Evolutionary conservation across 2,113 vertebrate species (phyloP).

Genomic region (Lethenteron reissneri): DNA sequence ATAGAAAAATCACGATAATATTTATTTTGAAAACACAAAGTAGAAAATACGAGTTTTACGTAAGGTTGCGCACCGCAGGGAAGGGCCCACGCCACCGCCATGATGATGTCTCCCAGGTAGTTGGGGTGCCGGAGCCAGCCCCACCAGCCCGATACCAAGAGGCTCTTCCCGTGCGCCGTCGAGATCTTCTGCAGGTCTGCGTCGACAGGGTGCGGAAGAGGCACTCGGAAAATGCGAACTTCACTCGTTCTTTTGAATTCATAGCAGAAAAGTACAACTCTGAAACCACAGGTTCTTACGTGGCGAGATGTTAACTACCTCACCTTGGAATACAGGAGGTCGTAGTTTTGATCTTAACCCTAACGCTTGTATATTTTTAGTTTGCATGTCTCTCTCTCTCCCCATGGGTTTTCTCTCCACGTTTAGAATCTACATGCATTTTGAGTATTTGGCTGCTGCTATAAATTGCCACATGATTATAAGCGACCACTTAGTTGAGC

Average conservation of each 20-base stretch:
- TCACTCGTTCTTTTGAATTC: not conserved
- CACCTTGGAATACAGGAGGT: too few species aligned
- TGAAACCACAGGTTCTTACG: not conserved
- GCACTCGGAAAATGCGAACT: not conserved
- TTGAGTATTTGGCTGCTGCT: too few species aligned
- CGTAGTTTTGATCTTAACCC: too few species aligned
- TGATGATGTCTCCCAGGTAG: constrained; percentile 16
- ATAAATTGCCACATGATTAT: too few species aligned
- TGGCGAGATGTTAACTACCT: not conserved
- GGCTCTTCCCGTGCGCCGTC: constrained; percentile 13
- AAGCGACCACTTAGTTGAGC: too few species aligned
- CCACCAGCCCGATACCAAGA: constrained; percentile 18
- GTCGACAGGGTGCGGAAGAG: not conserved
- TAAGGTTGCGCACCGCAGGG: constrained; percentile 14
- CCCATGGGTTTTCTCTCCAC: too few species aligned
- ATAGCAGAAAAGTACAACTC: not conserved
- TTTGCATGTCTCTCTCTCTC: too few species aligned
- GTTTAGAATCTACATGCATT: too few species aligned
- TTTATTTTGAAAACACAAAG: too few species aligned
- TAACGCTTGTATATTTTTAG: too few species aligned
- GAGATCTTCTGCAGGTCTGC: constrained; percentile 13
- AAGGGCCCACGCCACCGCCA: constrained; percentile 16
- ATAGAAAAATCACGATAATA: too few species aligned
- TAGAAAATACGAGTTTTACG: not conserved
- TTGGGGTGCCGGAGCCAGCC: constrained; percentile 19